phyloP scores from a whole-genome alignment of 2,888 invertebrate genomes.

The Limnephilus rhombicus region DNA sequence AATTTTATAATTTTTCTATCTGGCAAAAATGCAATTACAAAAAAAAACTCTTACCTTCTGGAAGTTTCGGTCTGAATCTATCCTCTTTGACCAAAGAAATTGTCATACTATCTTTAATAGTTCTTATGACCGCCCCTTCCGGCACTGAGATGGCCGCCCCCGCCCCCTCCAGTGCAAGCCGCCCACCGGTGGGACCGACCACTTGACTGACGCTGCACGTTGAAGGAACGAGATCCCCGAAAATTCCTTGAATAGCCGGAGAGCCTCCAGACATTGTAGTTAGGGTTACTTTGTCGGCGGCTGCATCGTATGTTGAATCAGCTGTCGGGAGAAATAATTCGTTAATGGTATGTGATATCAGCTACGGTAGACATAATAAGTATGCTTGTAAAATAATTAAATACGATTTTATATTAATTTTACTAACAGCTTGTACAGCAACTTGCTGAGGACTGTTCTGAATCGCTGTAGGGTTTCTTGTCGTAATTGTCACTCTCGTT shows the following conservation, averaged over 20 bases:
- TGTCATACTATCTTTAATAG: constrained; percentile 90
- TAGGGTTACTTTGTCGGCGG: constrained; percentile 84
- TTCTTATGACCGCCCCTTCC: constrained; percentile 90
- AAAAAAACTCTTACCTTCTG: constrained; percentile 77
- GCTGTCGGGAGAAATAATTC: constrained; percentile 72
- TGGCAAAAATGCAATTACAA: not conserved
- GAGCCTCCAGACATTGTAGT: constrained; percentile 72
- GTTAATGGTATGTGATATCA: not conserved
- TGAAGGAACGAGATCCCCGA: constrained; percentile 38
- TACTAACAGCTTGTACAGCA: constrained; percentile 77
- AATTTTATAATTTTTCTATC: not conserved
- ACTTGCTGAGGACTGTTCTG: constrained; percentile 76
- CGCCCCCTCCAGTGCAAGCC: constrained; percentile 84
- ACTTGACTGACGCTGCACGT: constrained; percentile 79
- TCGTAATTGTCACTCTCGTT: constrained; percentile 77
- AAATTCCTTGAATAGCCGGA: constrained; percentile 45
- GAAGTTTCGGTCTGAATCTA: constrained; percentile 91
- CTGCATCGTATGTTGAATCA: constrained; percentile 89
- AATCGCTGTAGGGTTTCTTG: constrained; percentile 76
- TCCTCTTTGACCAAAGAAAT: constrained; percentile 95
- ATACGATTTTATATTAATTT: constrained; percentile 15
- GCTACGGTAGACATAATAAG: not conserved
- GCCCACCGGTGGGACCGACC: constrained; percentile 80
- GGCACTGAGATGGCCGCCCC: constrained; percentile 92
- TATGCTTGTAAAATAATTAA: not conserved